Evolutionary conservation across 2,888 invertebrate species (phyloP), one percentile per base, ranked within the genome.

Genomic region (Eudemis profundana): DNA sequence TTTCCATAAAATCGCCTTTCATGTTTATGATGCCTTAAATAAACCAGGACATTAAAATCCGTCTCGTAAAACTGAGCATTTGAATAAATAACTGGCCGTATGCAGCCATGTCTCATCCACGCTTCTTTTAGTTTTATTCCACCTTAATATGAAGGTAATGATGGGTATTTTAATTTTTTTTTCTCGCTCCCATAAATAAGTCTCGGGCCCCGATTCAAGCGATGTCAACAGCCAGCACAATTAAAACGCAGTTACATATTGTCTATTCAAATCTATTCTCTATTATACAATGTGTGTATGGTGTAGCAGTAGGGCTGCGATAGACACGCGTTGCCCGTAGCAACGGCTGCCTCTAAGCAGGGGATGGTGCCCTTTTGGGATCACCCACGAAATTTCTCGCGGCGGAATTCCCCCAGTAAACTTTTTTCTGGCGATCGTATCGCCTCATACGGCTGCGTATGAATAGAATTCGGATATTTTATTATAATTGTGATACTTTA

Each of bases 381-480:
- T 85, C 83, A 83, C 85, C 83, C 86, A 87, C 85, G 78, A 84
- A 84, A 86, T 85, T 82, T 82, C 76, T 76, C 81, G 67, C 77
- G 71, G 70, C 70, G 89, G 90, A 88, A 90, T 85, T 89, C 82
- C 89, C 90, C 87, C 82, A 77, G 79, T 82, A 82, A 72, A 84
- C 68, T 75, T 83, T 85, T 87, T 87, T 87, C 80, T 74, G 74
- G 17, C 53, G 49, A 61, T 69, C 62, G 60, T 75, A 72, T 71
- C 73, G 60, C 69, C 72, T 74, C 72, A 72, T 71, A 71, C 72
- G 73, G 67, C 70, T 72, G 68, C 70, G 64, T 68, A 73, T 67
- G 64, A 66, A 62, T 40, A 21, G 59, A 40, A 59, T 42, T 44
- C 15, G n/a, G 40, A 60, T 61, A 23, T 67, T 63, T 17, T 53